Percentiles rank a stretch among this genome's conserved stretches.
Evolutionary conservation across 2,113 vertebrate species (phyloP).

Genomic region (Hippoglossus stenolepis): DNA sequence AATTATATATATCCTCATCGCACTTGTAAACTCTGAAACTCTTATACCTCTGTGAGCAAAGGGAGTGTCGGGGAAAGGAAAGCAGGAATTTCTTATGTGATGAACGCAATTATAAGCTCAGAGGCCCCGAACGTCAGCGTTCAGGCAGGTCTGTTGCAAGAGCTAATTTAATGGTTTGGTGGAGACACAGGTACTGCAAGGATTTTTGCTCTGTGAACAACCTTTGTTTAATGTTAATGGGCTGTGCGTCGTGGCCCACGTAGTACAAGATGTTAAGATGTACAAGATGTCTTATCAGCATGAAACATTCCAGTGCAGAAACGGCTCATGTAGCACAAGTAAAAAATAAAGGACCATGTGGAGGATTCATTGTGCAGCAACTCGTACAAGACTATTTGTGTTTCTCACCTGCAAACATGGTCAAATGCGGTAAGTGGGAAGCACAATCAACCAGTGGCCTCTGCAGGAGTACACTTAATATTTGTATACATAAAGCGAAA

Average conservation of each 20-base stretch:
- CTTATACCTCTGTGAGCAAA: neutral
- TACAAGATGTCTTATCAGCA: neutral
- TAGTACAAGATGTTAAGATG: neutral
- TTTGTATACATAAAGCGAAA: no score
- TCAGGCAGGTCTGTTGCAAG: neutral
- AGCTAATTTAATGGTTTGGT: slow-evolving; percentile 1
- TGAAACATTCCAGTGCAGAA: neutral
- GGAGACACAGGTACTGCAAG: slow-evolving; percentile 1
- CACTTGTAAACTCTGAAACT: neutral
- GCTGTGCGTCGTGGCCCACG: neutral
- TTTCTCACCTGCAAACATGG: neutral
- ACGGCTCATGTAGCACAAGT: neutral
- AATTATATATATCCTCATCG: neutral
- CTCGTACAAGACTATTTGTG: neutral
- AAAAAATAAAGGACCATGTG: neutral
- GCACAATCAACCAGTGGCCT: neutral
- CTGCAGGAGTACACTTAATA: neutral
- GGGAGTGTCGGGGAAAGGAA: neutral
- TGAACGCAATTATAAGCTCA: neutral
- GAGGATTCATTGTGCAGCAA: neutral
- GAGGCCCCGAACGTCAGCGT: neutral
- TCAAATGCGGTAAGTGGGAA: neutral
- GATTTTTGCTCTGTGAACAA: neutral
- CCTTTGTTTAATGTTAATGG: neutral
- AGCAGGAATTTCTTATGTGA: neutral